phyloP scores from a whole-genome alignment of 2,113 vertebrate genomes.

The Chaetodon auriga region DNA sequence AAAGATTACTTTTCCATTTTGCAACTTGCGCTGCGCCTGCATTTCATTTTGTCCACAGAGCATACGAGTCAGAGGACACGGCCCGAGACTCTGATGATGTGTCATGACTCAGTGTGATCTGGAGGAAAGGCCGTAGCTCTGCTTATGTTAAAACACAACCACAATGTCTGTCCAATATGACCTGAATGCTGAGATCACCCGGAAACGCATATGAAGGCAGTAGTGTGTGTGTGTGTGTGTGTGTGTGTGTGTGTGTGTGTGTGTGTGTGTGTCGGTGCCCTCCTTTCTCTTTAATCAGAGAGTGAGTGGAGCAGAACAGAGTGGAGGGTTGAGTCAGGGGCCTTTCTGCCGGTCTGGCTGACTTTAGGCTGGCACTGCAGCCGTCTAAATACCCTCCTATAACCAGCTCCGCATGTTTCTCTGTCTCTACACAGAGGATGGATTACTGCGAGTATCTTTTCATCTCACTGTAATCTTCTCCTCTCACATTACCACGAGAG shows the following conservation, averaged over 20 bases:
- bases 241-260: slow-evolving; percentile 24
- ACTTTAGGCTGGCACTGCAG: slow-evolving; percentile 57
- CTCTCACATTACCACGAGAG: slow-evolving; percentile 62
- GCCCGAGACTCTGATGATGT: slow-evolving; percentile 30
- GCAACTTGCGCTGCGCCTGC: slow-evolving; percentile 30
- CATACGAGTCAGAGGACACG: slow-evolving; percentile 12
- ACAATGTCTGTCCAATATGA: slow-evolving; percentile 34
- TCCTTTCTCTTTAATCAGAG: slow-evolving; percentile 78
- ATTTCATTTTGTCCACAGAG: slow-evolving; percentile 47
- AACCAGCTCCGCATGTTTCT: slow-evolving; percentile 74
- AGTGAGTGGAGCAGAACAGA: slow-evolving; percentile 69
- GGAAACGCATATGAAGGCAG: slow-evolving; percentile 6
- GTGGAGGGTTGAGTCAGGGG: slow-evolving; percentile 57
- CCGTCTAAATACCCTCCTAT: slow-evolving; percentile 47
- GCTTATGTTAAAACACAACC: slow-evolving; percentile 45
- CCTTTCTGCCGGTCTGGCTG: slow-evolving; percentile 53
- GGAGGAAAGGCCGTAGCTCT: slow-evolving; percentile 33
- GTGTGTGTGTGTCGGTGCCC: slow-evolving; percentile 19
- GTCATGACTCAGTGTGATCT: slow-evolving; percentile 58
- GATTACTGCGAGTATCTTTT: slow-evolving; percentile 69
- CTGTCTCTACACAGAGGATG: slow-evolving; percentile 51
- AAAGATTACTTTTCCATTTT: slow-evolving; percentile 50
- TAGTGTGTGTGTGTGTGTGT: neutral
- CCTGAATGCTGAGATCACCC: slow-evolving; percentile 46
- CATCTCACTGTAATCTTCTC: slow-evolving; percentile 72